Evolutionary conservation across 2,888 invertebrate species (phyloP).

Genomic region (Pantelozetes paolii): DNA sequence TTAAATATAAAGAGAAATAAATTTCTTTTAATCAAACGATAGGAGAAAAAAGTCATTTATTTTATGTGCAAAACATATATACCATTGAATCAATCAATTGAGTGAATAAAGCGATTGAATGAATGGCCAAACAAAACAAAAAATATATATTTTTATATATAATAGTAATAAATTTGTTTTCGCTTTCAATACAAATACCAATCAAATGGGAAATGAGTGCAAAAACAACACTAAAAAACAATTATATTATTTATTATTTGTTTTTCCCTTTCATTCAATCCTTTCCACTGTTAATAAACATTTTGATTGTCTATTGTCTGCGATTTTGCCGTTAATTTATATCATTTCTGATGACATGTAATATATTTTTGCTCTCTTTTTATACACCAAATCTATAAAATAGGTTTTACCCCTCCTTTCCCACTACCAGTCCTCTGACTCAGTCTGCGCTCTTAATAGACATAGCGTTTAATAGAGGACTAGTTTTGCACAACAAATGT

Average conservation of each 20-base stretch:
- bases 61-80: not conserved
- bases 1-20: not conserved
- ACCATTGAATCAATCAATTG: not conserved
- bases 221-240: not conserved
- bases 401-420: no score
- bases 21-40: not conserved
- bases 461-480: no score
- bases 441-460: no score
- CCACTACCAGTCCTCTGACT: no score
- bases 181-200: not conserved
- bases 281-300: not conserved
- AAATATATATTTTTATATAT: no score
- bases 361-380: not conserved
- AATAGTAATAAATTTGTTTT: constrained; percentile 8
- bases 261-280: not conserved
- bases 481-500: not conserved
- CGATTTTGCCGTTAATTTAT: not conserved
- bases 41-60: not conserved
- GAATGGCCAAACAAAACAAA: not conserved
- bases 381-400: not conserved
- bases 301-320: not conserved
- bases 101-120: not conserved
- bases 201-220: not conserved
- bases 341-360: not conserved
- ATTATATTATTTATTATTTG: not conserved